A percentile compares a stretch with the other conserved stretches of the same genome.
phyloP scores from a whole-genome alignment of 1,140 invertebrate genomes.

The Caenorhabditis inopinata region DNA sequence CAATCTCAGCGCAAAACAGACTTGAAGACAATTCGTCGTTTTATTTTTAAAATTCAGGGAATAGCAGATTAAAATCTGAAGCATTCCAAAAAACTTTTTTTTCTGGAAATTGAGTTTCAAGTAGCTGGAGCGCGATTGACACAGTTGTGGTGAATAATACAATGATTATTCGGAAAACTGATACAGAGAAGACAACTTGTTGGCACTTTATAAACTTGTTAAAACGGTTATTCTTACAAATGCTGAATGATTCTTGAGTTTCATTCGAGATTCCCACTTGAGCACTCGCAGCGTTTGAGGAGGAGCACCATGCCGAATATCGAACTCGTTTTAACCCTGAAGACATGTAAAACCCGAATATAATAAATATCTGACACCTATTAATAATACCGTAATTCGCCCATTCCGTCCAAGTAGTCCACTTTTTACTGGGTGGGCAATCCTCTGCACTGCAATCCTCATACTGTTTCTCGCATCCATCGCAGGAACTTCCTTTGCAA shows the following conservation, averaged over 20 bases:
- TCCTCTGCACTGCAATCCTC: not conserved
- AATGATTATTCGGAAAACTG: no score
- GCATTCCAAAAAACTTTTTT: no score
- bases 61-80: no score
- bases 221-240: not conserved
- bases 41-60: no score
- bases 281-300: not conserved
- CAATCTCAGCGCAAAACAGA: no score
- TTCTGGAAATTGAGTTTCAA: no score
- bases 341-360: not conserved
- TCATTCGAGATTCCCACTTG: not conserved
- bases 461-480: not conserved
- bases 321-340: not conserved
- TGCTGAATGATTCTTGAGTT: not conserved
- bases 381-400: not conserved
- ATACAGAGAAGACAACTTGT: no score
- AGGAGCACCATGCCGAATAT: conserved; percentile 1
- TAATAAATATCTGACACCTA: no score
- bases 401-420: not conserved
- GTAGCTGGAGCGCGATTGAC: no score
- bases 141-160: no score
- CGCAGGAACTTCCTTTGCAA: not conserved
- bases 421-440: not conserved
- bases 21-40: no score
- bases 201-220: no score